Evolutionary conservation across 2,888 invertebrate species (phyloP).

Genomic region (Synanthedon andrenaeformis): DNA sequence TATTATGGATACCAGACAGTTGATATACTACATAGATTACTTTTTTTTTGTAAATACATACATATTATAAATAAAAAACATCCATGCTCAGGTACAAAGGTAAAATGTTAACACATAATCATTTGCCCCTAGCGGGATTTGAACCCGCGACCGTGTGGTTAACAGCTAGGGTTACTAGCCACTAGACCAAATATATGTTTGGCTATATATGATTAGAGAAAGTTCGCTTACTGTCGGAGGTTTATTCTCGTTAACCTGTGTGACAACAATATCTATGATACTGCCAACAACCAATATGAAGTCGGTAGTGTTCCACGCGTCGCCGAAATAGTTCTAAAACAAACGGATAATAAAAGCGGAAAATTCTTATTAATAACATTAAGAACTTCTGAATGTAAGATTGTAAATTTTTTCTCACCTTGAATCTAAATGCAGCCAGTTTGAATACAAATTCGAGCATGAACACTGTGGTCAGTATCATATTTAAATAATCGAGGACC

Average conservation of each 20-base stretch:
- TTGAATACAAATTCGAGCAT: constrained; percentile 98
- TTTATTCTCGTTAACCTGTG: constrained; percentile 85
- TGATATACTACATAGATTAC: too few species aligned
- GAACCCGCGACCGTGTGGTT: too few species aligned
- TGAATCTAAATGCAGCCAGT: constrained; percentile 95
- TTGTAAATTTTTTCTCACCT: constrained; percentile 68
- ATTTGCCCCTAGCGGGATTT: too few species aligned
- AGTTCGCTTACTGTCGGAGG: constrained; percentile 3
- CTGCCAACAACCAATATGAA: constrained; percentile 96
- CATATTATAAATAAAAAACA: too few species aligned
- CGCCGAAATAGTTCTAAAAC: constrained; percentile 93
- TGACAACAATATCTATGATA: constrained; percentile 96
- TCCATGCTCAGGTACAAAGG: too few species aligned
- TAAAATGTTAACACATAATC: too few species aligned
- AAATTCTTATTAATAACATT: not conserved
- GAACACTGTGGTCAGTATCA: constrained; percentile 97
- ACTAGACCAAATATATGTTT: too few species aligned
- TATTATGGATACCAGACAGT: too few species aligned
- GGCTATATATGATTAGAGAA: too few species aligned
- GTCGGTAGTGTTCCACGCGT: constrained; percentile 98
- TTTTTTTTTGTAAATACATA: too few species aligned
- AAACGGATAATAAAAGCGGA: constrained; percentile 25
- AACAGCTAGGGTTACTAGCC: too few species aligned
- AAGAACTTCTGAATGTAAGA: not conserved
- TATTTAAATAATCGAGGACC: constrained; percentile 92